Conservation (phyloP, 1,140 invertebrate genomes). For the Holotrichia oblita region DNA sequence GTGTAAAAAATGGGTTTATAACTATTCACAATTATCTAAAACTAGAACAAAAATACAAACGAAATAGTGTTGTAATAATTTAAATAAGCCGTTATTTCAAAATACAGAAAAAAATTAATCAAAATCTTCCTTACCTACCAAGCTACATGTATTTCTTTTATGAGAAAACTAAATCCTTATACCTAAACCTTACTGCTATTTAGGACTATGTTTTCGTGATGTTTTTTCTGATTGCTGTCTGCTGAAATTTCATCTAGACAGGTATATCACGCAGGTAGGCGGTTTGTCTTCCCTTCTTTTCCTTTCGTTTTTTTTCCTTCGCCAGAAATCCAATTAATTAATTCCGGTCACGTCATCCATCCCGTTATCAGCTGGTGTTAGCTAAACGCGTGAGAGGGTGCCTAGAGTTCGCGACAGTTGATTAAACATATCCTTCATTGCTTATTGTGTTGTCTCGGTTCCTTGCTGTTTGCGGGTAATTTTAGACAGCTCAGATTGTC, state of each 20-base stretch:
- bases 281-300: neutral
- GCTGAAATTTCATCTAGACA: neutral
- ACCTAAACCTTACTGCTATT: neutral
- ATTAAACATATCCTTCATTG: constrained; percentile 1
- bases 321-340: neutral
- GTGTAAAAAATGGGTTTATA: no score
- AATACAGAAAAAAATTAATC: no score
- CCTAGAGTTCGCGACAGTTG: neutral
- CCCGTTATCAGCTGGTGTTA: neutral
- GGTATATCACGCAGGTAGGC: neutral
- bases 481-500: neutral
- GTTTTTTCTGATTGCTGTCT: neutral
- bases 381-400: neutral
- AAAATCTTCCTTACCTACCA: no score
- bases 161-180: neutral
- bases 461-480: neutral
- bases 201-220: neutral
- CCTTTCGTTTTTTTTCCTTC: neutral
- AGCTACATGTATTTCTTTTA: neutral
- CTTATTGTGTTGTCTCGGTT: neutral
- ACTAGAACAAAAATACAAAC: no score
- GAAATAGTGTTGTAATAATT: no score
- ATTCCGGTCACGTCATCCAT: neutral
- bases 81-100: no score
- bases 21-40: no score